Base-by-base conservation (phyloP, 2,888 invertebrate genomes). In the Colletes collaris region DNA sequence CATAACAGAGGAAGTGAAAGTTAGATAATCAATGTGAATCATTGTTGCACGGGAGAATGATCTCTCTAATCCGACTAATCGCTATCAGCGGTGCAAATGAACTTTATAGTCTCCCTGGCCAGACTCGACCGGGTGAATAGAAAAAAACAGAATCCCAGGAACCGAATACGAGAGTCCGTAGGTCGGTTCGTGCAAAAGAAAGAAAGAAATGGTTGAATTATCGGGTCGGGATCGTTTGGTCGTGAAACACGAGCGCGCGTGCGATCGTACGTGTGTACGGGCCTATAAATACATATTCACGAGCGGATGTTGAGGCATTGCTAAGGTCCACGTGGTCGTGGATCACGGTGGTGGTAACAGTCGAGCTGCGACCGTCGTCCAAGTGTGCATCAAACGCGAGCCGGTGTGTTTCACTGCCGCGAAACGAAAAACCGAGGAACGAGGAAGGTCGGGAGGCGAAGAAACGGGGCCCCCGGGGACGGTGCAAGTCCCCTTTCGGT, bases 311-410 rank as follows among this genome's bases (percentile, higher is more conserved):
- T 81, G 82, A 78, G 72, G 81, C 77, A 85, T 79, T 78, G 86
- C 64, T 81, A 84, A 86, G 85, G 85, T 88, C 90, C 90, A 90
- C 90, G 90, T 90, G 90, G 85, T 90, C 81, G 84, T 82, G 82
- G 83, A 82, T 86, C 72, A 86, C 81, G 77, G 86, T 86, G 84
- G 83, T 82, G 86, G 86, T 82, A 89, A 88, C 90, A 91, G 90
- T 91, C 89, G 87, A 82, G 74, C 76, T 84, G 87, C 84, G 85
- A 76, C 85, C 87, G 89, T 86, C 86, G 88, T 84, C 76, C 82
- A 80, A 85, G 85, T 74, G 78, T 81, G 81, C 68, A 83, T 72
- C 27, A 80, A 67, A 72, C 84, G 72, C 27, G 82, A 70, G 69
- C 58, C 78, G 63, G 73, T 76, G 81, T 77, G 78, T 76, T 59